Evolutionary conservation across 1,140 invertebrate genomes (phyloP).

Genomic region (Euura saliciscinereae): DNA sequence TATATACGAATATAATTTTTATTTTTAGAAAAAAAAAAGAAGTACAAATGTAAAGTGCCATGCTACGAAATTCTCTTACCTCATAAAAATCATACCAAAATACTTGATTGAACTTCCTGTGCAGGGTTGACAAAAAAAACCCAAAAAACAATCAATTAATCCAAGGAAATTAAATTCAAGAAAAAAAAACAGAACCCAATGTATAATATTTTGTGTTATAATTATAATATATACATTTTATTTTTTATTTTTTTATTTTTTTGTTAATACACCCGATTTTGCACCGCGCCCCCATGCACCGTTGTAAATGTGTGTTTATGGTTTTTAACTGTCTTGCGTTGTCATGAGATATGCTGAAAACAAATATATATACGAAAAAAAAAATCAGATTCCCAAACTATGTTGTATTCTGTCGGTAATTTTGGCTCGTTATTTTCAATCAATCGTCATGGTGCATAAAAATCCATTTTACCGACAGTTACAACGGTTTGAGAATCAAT

Average conservation of each 20-base stretch:
- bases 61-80: constrained; percentile 50
- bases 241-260: neutral
- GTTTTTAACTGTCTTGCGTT: constrained; percentile 4
- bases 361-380: no score
- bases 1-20: no score
- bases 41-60: constrained; percentile 39
- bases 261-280: constrained; percentile 43
- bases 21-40: constrained; percentile 19
- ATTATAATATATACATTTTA: neutral
- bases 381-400: no score
- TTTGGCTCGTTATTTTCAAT: no score
- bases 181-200: neutral
- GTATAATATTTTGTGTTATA: neutral
- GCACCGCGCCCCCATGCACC: constrained; percentile 50
- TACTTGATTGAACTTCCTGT: neutral
- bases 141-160: no score
- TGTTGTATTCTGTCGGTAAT: no score
- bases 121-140: neutral
- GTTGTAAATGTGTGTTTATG: constrained; percentile 12
- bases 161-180: no score
- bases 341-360: no score
- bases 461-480: no score
- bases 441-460: no score
- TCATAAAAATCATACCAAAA: neutral
- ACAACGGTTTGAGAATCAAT: no score